phyloP scores from a whole-genome alignment of 2,888 invertebrate species.

The Atethmia centrago region DNA sequence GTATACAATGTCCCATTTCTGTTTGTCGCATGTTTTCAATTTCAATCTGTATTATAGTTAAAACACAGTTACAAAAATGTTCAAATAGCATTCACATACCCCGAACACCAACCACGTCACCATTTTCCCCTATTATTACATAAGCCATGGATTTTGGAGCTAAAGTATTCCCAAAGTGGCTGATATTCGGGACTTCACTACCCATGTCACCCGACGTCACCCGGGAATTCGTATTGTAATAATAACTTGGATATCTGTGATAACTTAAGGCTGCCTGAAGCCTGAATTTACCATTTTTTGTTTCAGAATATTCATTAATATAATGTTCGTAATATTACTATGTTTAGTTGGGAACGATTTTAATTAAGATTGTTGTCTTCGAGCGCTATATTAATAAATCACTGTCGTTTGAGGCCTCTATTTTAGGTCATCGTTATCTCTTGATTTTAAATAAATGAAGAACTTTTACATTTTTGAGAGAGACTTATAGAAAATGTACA shows the following conservation, averaged over 20 bases:
- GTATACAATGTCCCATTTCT: too few species aligned
- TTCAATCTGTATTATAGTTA: too few species aligned
- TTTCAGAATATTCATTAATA: slow-evolving; percentile 28
- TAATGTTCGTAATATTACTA: slow-evolving; percentile 23
- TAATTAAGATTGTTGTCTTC: slow-evolving; percentile 53
- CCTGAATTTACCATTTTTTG: slow-evolving; percentile 37
- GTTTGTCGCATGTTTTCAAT: too few species aligned
- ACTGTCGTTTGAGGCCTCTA: slow-evolving; percentile 28
- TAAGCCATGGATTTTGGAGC: slow-evolving; percentile 57
- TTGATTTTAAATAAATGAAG: slow-evolving; percentile 29
- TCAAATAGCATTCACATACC: slow-evolving; percentile 27
- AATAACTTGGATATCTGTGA: slow-evolving; percentile 55
- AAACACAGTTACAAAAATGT: slow-evolving; percentile 12
- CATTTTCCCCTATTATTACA: slow-evolving; percentile 39
- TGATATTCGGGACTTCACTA: slow-evolving; percentile 63
- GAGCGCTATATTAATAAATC: slow-evolving; percentile 42
- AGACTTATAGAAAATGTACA: background rate
- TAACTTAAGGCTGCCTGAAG: slow-evolving; percentile 44
- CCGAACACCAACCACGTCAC: slow-evolving; percentile 34
- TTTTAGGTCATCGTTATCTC: slow-evolving; percentile 17
- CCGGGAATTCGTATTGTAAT: slow-evolving; percentile 63
- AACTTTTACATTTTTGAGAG: background rate
- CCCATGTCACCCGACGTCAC: slow-evolving; percentile 60
- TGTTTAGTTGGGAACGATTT: slow-evolving; percentile 35
- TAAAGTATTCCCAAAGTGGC: slow-evolving; percentile 63